phyloP scores from a whole-genome alignment of 2,888 invertebrate genomes.

The Zonitis immaculata region DNA sequence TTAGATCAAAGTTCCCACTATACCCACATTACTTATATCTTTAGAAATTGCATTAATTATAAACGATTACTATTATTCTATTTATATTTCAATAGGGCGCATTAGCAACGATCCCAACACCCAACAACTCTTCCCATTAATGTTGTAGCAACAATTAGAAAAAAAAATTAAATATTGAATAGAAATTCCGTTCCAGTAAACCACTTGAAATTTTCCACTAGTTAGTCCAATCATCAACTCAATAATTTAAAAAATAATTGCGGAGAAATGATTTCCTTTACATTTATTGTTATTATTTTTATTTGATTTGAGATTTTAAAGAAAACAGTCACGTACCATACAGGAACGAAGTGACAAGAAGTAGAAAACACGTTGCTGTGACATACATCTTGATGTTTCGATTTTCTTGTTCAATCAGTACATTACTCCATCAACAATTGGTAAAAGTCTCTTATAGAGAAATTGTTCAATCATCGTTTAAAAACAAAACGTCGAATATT shows the following conservation, averaged over 20 bases:
- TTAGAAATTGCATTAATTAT: too few relatives aligned
- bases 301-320: constrained; percentile 9
- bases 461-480: background rate
- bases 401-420: constrained; percentile 13
- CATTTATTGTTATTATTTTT: background rate
- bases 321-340: constrained; percentile 35
- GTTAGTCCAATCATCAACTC: background rate
- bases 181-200: too few relatives aligned
- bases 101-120: too few relatives aligned
- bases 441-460: background rate
- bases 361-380: constrained; percentile 33
- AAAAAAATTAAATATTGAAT: too few relatives aligned
- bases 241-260: background rate
- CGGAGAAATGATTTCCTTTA: background rate
- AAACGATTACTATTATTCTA: too few relatives aligned
- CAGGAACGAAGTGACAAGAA: constrained; percentile 37
- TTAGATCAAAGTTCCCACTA: too few relatives aligned
- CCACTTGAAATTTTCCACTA: background rate
- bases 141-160: too few relatives aligned
- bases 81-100: too few relatives aligned
- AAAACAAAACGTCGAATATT: too few relatives aligned
- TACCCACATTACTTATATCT: too few relatives aligned
- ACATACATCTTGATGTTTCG: constrained; percentile 33
- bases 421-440: constrained; percentile 17
- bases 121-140: too few relatives aligned